Evolutionary conservation across 1,140 invertebrate genomes (phyloP).

Genomic region (Xylocopa sonorina): DNA sequence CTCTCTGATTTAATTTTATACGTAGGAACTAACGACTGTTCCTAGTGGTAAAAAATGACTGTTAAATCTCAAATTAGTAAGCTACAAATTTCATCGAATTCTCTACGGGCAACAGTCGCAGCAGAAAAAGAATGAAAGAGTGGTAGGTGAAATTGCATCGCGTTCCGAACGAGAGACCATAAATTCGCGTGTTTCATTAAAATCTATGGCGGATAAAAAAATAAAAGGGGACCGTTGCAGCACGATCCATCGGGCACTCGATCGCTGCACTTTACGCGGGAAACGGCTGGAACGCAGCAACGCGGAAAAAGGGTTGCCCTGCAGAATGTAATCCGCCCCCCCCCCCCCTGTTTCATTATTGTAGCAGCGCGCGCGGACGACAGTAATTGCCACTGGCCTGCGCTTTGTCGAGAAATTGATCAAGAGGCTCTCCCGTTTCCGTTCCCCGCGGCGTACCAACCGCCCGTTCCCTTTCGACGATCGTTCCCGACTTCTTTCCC

Average conservation of each 20-base stretch:
- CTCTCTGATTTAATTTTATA: no score
- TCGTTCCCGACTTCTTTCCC: neutral
- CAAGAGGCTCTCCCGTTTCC: conserved; percentile 8
- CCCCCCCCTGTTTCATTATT: conserved; percentile 19
- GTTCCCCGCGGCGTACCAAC: neutral
- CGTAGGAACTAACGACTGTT: no score
- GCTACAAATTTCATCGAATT: no score
- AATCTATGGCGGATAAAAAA: neutral
- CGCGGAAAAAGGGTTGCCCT: conserved; percentile 4
- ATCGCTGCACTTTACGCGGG: conserved; percentile 5
- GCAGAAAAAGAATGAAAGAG: no score
- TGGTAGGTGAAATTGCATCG: no score
- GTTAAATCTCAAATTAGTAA: no score
- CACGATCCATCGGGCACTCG: neutral
- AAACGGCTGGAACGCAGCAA: conserved; percentile 8
- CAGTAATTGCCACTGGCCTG: conserved; percentile 22
- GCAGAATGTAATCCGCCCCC: conserved; percentile 1
- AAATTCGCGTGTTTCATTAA: conserved; percentile 1
- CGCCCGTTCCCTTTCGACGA: neutral
- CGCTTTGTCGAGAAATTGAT: conserved; percentile 28
- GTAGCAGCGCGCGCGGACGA: neutral
- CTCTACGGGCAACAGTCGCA: no score
- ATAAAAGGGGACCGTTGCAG: neutral
- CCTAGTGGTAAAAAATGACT: no score
- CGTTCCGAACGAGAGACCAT: neutral